Conservation (phyloP, 2,797 vertebrate genomes). For the Syndactyla subalaris region DNA sequence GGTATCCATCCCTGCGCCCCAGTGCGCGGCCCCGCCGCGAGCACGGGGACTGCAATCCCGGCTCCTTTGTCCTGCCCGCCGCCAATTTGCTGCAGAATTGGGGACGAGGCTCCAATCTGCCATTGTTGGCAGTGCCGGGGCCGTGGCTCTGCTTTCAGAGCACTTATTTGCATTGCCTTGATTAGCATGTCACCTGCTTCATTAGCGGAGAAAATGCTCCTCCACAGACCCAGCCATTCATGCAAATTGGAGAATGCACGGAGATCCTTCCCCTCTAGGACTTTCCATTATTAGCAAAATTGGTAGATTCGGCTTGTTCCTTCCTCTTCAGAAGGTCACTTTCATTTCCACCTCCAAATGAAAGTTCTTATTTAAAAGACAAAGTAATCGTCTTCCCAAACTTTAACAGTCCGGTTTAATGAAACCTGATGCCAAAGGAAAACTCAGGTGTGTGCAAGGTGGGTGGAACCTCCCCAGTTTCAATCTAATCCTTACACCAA, state of each 20-base stretch:
- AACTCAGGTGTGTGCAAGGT: neutral
- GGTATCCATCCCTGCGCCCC: conserved; percentile 12
- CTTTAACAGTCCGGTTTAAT: neutral
- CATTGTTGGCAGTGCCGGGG: neutral
- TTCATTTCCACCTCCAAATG: conserved; percentile 37
- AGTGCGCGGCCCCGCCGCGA: neutral
- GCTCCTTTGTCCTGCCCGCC: conserved; percentile 56
- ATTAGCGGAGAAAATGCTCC: conserved; percentile 32
- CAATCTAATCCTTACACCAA: neutral
- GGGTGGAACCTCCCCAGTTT: neutral
- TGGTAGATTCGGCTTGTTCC: conserved; percentile 20
- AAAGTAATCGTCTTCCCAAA: neutral
- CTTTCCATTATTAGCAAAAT: conserved; percentile 55
- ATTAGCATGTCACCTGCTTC: conserved; percentile 50
- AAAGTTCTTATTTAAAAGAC: neutral
- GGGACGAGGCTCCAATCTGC: conserved; percentile 12
- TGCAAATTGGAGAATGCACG: conserved; percentile 40
- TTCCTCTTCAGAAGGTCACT: conserved; percentile 38
- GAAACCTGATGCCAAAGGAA: neutral
- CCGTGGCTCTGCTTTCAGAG: neutral
- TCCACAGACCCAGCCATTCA: conserved; percentile 23
- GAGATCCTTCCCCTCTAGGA: conserved; percentile 40
- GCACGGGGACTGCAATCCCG: conserved; percentile 11
- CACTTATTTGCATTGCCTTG: conserved; percentile 38
- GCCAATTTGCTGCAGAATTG: conserved; percentile 40